Evolutionary conservation across 2,797 vertebrate species (phyloP), one percentile per base, ranked within the genome.

Genomic region (Meriones psammophilus): DNA sequence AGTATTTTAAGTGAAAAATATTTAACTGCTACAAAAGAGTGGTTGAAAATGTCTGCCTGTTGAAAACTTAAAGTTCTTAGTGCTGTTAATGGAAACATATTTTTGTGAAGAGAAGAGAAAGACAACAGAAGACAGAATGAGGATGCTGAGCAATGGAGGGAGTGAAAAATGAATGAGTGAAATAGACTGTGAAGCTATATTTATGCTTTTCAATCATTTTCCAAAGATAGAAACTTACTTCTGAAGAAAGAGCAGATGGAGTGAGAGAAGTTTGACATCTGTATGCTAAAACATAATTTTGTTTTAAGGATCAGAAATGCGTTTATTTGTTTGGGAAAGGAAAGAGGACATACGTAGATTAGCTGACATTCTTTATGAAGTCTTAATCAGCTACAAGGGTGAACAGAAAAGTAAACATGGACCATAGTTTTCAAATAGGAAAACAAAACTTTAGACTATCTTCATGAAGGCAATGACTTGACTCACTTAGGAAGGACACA

Each of bases 51-150:
- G 7, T 86, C 17, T 80, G 28, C 7, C 18, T 26, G 42, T 17
- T 76, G 83, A 74, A 42, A 71, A 66, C 54, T 92, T 83, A 0
- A 95, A 94, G 33, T 79, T 33, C 5, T 80, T 85, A 56, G 5
- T 86, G 85, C 28, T 8, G 18, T 46, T 78, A 60, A 84, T 90
- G 79, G 62, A 87, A 88, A 93, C 26, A 88, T 18, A 50, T 81
- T 86, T 96, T 68, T 83, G 56, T 73, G n/a, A 96, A 88, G 13
- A 39, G n/a, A 95, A 88, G 13, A 39, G 28, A 85, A 79, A 12
- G 10, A 68, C 5, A 80, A 39, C 18, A 1, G 26, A 76, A 69
- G 64, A 64, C 8, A 60, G 33, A 87, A 36, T 74, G 15, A 39
- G 68, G 26, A 13, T 77, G 26, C 10, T 20, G 10, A 73, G 8